Base-by-base conservation (phyloP, 37 sponge, comb jelly and placozoan genomes). In the Ephydatia muelleri region DNA sequence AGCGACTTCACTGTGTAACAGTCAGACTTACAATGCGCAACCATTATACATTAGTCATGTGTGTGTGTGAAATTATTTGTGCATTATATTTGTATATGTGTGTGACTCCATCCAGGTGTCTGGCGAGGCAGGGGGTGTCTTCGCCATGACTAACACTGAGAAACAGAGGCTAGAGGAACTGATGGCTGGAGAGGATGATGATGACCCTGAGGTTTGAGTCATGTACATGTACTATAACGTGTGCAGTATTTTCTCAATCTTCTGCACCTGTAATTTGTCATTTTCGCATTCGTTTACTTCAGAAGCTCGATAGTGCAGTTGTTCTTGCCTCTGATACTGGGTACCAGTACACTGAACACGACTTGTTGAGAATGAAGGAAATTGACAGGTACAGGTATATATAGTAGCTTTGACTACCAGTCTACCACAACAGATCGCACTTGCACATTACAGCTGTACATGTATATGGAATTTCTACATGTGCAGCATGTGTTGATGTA, bases 91-190 rank as follows among this genome's bases (percentile, higher is more conserved):
- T 43, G 43, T 9, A 3, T 9, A 43, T 43, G 43, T 43, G 3
- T 3, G 3, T 43, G 43, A 6, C 43, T 6, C 43, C 43, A 3
- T 6, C 6, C 43, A 43, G 43, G 43, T 43, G 43, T 78, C 76
- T 48, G 66, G 77, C 75, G 83, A 88, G 11, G 88, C 78, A 65
- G 83, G 79, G 70, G 78, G 73, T 27, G 19, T 83, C 30, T 72
- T 88, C 29, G 78, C 70, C 57, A 82, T 89, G 85, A 89, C 85
- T 67, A 75, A 89, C 37, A 37, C 65, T 29, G 89, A 89, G 75
- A 89, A 84, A 76, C 35, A 84, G 34, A 34, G 85, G 38, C 49
- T 89, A 33, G 76, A 89, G 68, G 43, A 89, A 71, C 82, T 85
- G 23, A 31, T 85, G 19, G 36, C n/a, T 31, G 86, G 69, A 23